A percentile compares a stretch with the other conserved stretches of the same genome.
phyloP scores from a whole-genome alignment of 2,113 vertebrate species.

The Capreolus pygargus region DNA sequence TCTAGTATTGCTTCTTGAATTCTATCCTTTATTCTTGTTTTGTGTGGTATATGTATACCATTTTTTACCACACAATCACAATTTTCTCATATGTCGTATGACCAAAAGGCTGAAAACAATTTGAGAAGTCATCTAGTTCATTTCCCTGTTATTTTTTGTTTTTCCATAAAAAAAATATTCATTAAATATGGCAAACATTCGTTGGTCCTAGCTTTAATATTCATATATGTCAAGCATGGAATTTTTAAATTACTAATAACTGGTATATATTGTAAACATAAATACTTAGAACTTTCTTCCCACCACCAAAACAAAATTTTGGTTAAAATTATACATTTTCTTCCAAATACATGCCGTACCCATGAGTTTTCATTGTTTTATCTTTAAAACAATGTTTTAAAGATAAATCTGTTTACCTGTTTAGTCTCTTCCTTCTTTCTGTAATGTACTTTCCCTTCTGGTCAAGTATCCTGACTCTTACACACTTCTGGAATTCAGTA shows the following conservation, averaged over 20 bases:
- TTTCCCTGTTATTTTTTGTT: neutral
- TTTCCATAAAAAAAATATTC: neutral
- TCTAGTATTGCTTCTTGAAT: neutral
- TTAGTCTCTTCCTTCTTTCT: neutral
- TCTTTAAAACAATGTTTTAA: neutral
- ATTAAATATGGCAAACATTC: slow-evolving; percentile 12
- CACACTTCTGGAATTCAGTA: neutral
- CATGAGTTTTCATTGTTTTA: neutral
- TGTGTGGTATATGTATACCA: neutral
- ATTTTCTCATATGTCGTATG: neutral
- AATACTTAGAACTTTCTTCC: slow-evolving; percentile 6
- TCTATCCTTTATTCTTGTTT: neutral
- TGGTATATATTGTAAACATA: neutral
- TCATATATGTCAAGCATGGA: neutral
- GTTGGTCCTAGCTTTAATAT: neutral
- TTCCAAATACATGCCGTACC: neutral
- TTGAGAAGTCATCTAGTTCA: neutral
- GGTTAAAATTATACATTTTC: neutral
- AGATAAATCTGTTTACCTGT: neutral
- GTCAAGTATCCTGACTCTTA: neutral
- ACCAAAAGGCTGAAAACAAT: neutral
- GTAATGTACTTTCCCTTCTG: neutral
- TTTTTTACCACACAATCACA: neutral
- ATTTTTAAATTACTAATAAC: neutral
- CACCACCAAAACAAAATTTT: slow-evolving; percentile 18